Base-by-base conservation (phyloP, 2,888 invertebrate species). In the Koerneria pararmatus region DNA sequence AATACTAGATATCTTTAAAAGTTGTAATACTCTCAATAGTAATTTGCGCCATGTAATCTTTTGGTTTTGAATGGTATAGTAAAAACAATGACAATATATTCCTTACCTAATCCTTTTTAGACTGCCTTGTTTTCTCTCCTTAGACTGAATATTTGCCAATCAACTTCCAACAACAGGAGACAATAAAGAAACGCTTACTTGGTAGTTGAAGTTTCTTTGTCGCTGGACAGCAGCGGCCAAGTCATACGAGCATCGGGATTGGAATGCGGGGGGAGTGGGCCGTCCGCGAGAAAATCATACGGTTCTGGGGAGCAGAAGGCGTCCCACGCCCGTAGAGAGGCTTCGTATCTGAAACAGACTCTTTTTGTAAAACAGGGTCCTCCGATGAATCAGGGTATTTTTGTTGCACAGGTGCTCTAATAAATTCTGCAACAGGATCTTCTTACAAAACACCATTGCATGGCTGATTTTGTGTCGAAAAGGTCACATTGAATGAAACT, bases 151-250 rank as follows among this genome's bases (percentile, higher is more conserved):
- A n/a, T n/a, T n/a, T n/a, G n/a, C n/a, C n/a, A n/a, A n/a, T n/a
- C n/a, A n/a, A n/a, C n/a, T n/a, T n/a, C n/a, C n/a, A n/a, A n/a
- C n/a, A n/a, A n/a, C n/a, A n/a, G n/a, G n/a, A 65, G 22, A 19
- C 19, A 41, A 59, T 41, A 32, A 15, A 24, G 22, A n/a, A 11
- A 48, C 3, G 46, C 65, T 27, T 2, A 84, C 85, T 78, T 86
- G 86, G 77, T 86, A 86, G 71, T 83, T 85, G 78, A 86, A 86
- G 51, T 84, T 84, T 63, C 83, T 76, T 74, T 86, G 86, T 54
- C 86, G 74, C 51, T 79, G 76, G 3, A 84, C 84, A 22, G 86
- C 85, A 27, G 74, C 79, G 34, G 79, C 79, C 27, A 86, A 78
- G 71, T 86, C 82, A 70, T 86, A 86, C 24, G 78, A 68, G 69